Evolutionary conservation across 2,113 vertebrate genomes (phyloP).

Genomic region (Gasterosteus nipponicus): DNA sequence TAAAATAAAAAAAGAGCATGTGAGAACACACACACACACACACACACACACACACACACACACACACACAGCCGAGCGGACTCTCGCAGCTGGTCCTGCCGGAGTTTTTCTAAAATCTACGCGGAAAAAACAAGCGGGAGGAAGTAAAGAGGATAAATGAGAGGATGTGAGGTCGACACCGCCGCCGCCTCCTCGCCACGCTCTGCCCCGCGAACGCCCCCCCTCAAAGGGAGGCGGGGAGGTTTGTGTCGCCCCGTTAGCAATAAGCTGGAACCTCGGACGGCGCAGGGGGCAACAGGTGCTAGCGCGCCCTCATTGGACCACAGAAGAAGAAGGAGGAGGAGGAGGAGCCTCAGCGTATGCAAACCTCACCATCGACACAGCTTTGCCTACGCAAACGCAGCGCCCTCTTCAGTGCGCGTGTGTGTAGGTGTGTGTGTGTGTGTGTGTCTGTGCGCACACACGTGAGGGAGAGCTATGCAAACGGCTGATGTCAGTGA

Average conservation of each 20-base stretch:
- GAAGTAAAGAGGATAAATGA: not conserved
- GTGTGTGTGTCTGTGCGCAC: slow-evolving; percentile 34
- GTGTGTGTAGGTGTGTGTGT: slow-evolving; percentile 16
- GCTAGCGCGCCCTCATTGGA: slow-evolving; percentile 65
- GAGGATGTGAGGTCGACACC: too few relatives aligned
- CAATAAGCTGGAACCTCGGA: slow-evolving; percentile 75
- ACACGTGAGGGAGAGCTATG: slow-evolving; percentile 68
- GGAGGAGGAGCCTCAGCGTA: slow-evolving; percentile 54
- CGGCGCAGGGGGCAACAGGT: slow-evolving; percentile 55
- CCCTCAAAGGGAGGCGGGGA: too few relatives aligned
- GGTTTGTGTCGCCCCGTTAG: slow-evolving; percentile 59
- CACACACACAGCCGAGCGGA: slow-evolving; percentile 24
- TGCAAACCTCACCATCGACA: slow-evolving; percentile 70
- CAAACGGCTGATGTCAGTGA: slow-evolving; percentile 62
- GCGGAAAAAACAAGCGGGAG: slow-evolving; percentile 36
- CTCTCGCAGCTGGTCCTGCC: slow-evolving; percentile 78
- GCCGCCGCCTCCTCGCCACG: too few relatives aligned
- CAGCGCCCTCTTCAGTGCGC: slow-evolving; percentile 22
- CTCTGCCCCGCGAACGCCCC: too few relatives aligned
- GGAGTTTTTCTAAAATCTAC: slow-evolving; percentile 72
- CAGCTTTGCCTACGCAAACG: slow-evolving; percentile 76
- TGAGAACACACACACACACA: not conserved
- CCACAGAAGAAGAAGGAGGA: not conserved
- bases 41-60: not conserved
- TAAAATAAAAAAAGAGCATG: slow-evolving; percentile 52